Evolutionary conservation across 2,888 invertebrate genomes (phyloP).

Genomic region (Epinotia demarniana): DNA sequence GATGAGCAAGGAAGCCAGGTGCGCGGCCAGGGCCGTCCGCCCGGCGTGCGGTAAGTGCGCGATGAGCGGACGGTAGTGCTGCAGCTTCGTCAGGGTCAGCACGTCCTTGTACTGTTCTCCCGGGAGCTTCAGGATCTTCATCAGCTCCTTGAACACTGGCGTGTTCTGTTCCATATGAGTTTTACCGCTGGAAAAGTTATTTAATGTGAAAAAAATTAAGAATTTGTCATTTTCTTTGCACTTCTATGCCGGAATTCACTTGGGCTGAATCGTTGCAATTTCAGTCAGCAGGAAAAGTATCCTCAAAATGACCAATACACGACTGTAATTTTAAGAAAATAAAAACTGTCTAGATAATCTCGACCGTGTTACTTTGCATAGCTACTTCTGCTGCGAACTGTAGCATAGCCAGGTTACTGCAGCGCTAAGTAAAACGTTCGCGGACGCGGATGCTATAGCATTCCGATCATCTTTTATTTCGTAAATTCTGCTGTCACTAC

Average conservation of each 20-base stretch:
- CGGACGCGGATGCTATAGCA: no score
- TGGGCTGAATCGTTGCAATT: constrained; percentile 42
- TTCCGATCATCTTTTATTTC: no score
- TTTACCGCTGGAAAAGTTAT: constrained; percentile 76
- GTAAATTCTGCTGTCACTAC: no score
- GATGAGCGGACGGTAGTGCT: constrained; percentile 94
- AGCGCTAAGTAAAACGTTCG: neutral
- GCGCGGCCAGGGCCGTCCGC: constrained; percentile 93
- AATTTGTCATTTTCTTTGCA: no score
- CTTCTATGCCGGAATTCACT: no score
- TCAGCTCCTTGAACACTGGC: constrained; percentile 96
- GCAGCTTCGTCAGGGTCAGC: constrained; percentile 92
- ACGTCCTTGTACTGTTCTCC: constrained; percentile 97
- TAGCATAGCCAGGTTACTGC: constrained; percentile 45
- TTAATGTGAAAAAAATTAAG: neutral
- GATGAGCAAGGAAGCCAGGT: constrained; percentile 94
- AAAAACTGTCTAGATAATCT: no score
- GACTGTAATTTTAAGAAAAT: no score
- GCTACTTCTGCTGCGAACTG: no score
- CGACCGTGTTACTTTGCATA: no score
- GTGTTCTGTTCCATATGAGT: constrained; percentile 88
- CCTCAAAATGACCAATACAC: no score
- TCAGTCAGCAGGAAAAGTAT: constrained; percentile 48
- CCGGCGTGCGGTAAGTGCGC: constrained; percentile 95
- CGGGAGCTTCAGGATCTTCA: constrained; percentile 96